Evolutionary conservation across 1,140 invertebrate species (phyloP).

Genomic region (Neotoxoptera formosana): DNA sequence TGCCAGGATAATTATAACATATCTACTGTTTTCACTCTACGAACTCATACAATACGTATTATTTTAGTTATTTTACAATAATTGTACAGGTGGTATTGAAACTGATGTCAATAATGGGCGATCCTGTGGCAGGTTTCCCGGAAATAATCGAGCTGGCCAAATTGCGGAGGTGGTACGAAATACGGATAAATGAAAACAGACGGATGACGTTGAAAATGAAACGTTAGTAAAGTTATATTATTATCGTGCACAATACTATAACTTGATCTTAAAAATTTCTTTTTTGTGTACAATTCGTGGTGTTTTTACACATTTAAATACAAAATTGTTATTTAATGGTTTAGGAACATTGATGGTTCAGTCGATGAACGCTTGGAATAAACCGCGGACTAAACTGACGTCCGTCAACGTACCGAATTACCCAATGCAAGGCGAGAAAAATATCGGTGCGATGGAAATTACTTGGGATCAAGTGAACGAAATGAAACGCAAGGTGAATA

Average conservation of each 20-base stretch:
- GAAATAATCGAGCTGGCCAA: not conserved
- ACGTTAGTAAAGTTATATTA: not conserved
- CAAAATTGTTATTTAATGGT: not conserved
- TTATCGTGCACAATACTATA: too few species aligned
- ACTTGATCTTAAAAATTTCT: too few species aligned
- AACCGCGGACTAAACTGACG: not conserved
- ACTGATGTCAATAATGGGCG: constrained; percentile 3
- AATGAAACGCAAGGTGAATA: not conserved
- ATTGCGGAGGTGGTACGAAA: not conserved
- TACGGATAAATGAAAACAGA: not conserved
- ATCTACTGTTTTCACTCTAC: too few species aligned
- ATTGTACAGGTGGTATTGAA: not conserved
- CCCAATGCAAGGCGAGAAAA: not conserved
- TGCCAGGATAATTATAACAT: too few species aligned
- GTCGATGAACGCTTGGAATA: not conserved
- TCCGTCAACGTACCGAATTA: not conserved
- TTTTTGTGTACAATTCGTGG: too few species aligned
- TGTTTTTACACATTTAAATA: not conserved
- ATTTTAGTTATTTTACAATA: not conserved
- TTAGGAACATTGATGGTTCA: not conserved
- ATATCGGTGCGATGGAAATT: not conserved
- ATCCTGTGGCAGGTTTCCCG: not conserved
- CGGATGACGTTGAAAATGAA: not conserved
- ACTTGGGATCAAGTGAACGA: not conserved
- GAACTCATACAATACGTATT: not conserved